Evolutionary conservation across 2,797 vertebrate genomes (phyloP).

Genomic region (Scleropages formosus): DNA sequence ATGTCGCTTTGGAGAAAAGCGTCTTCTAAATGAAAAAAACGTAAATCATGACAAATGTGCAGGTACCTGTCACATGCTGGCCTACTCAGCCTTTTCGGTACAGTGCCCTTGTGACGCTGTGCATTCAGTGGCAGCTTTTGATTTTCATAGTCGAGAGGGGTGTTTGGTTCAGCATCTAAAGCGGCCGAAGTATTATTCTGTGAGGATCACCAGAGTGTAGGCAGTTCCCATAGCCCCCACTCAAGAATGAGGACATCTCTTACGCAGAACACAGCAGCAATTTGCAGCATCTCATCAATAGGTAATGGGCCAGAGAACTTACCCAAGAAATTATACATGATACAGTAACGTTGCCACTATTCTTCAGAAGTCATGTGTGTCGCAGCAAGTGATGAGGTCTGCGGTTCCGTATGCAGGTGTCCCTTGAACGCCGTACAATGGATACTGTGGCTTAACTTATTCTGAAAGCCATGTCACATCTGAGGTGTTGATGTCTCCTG

Average conservation of each 20-base stretch:
- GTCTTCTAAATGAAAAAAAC: no score
- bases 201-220: neutral
- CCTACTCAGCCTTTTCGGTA: neutral
- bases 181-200: neutral
- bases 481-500: no score
- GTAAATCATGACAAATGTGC: no score
- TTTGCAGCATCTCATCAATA: neutral
- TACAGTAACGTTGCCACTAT: neutral
- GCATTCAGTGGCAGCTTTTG: neutral
- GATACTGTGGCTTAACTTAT: neutral
- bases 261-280: neutral
- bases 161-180: neutral
- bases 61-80: no score
- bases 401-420: neutral
- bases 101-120: neutral
- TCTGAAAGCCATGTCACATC: neutral
- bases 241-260: neutral
- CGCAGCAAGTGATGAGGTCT: neutral
- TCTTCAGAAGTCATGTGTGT: neutral
- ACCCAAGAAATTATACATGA: neutral
- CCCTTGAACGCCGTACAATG: neutral
- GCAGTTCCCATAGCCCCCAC: neutral
- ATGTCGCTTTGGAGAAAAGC: no score
- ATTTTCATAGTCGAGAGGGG: conserved; percentile 1
- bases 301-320: neutral